These are phyloP conservation scores for Dastarcus helophoroides DNA, from an alignment of 2,888 invertebrate genomes.

Conservation along the genomic window DNA sequence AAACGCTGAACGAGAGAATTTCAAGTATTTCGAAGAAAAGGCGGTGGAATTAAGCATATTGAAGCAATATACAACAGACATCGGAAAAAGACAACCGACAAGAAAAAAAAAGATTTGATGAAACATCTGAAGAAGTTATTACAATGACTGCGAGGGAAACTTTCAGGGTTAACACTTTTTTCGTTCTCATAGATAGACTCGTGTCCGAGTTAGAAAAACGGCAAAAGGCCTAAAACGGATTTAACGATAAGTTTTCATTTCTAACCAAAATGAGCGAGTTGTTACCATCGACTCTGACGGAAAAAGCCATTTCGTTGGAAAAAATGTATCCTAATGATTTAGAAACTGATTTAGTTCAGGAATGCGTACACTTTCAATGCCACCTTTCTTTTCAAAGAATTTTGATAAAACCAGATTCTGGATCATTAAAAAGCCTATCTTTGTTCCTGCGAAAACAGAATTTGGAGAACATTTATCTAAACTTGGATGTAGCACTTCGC, in stretches of 20 bases:
- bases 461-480: conserved; percentile 10
- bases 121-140: conserved; percentile 6
- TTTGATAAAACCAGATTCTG: conserved; percentile 14
- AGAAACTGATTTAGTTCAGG: conserved; percentile 15
- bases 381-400: conserved; percentile 15
- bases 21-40: conserved; percentile 14
- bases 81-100: conserved; percentile 14
- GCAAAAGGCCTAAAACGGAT: conserved; percentile 9
- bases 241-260: conserved; percentile 10
- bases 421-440: conserved; percentile 12
- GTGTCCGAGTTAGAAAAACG: conserved; percentile 5
- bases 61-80: conserved; percentile 14
- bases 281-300: conserved; percentile 9
- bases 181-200: conserved; percentile 5
- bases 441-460: conserved; percentile 8
- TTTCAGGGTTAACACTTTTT: conserved; percentile 12
- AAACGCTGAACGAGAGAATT: conserved; percentile 18
- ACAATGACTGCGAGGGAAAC: conserved; percentile 9
- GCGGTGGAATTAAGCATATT: conserved; percentile 6
- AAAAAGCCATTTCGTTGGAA: conserved; percentile 11
- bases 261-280: conserved; percentile 16
- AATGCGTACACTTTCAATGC: conserved; percentile 15
- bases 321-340: conserved; percentile 17
- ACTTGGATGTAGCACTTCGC: conserved; percentile 8
- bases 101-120: conserved; percentile 8